Evolutionary conservation across 2,797 vertebrate genomes (phyloP).

Genomic region (Gephyroberyx darwinii): DNA sequence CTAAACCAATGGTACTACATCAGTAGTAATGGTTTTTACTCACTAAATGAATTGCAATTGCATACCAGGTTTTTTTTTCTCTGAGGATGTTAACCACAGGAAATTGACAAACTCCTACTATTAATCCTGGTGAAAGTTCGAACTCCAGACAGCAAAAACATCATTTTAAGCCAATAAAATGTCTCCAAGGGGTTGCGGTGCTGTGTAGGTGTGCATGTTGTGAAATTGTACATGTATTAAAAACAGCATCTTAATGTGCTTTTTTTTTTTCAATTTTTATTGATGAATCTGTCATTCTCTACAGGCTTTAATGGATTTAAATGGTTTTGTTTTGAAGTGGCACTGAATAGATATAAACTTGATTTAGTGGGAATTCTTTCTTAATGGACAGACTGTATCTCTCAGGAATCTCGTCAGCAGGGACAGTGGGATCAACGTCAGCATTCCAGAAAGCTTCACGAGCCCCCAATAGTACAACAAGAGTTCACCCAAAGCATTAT

Average conservation of each 20-base stretch:
- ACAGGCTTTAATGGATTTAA: constrained; percentile 18
- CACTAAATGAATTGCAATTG: constrained; percentile 58
- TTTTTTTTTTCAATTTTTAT: constrained; percentile 21
- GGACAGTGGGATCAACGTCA: not conserved
- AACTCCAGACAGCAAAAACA: constrained; percentile 60
- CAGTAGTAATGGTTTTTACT: constrained; percentile 51
- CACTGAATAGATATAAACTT: not conserved
- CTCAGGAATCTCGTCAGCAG: not conserved
- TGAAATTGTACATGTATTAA: not conserved
- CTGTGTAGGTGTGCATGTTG: not conserved
- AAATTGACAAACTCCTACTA: constrained; percentile 62
- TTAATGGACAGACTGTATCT: constrained; percentile 1
- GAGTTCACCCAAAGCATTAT: not conserved
- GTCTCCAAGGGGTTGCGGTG: constrained; percentile 45
- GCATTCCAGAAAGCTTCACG: constrained; percentile 15
- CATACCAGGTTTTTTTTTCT: constrained; percentile 64
- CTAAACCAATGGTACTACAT: constrained; percentile 44
- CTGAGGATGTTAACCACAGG: constrained; percentile 54
- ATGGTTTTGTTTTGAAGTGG: constrained; percentile 10
- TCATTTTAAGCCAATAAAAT: constrained; percentile 56
- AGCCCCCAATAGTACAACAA: too few relatives aligned
- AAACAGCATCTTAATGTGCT: not conserved
- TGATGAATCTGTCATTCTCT: constrained; percentile 3
- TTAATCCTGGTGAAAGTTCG: constrained; percentile 63
- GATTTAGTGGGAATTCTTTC: not conserved